These are phyloP conservation scores for Siderastrea siderea DNA, from an alignment of 92 coral and sea anemone genomes.

Conservation along the genomic window DNA sequence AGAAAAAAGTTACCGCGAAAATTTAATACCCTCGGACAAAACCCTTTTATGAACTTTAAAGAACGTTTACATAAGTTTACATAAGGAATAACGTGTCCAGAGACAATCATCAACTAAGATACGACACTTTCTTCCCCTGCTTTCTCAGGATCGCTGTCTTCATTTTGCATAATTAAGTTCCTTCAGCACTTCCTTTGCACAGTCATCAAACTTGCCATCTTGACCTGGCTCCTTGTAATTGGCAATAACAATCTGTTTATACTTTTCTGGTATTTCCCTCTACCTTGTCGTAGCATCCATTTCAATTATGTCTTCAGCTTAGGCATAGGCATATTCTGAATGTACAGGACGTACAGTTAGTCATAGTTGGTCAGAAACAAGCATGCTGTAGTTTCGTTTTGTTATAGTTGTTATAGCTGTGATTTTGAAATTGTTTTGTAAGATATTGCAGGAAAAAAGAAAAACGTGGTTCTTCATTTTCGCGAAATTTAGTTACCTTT, in stretches of 20 bases:
- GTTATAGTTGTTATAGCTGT: too few species aligned
- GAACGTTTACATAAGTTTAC: background rate
- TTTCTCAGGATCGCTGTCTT: slow-evolving; percentile 8
- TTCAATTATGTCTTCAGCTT: slow-evolving; percentile 11
- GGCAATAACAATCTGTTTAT: slow-evolving; percentile 10
- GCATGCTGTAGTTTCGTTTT: too few species aligned
- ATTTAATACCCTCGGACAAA: too few species aligned
- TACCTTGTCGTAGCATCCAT: slow-evolving; percentile 45
- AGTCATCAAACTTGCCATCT: slow-evolving; percentile 12
- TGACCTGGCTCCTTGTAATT: slow-evolving; percentile 19
- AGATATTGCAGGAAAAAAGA: too few species aligned
- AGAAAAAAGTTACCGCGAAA: too few species aligned
- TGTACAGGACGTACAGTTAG: too few species aligned
- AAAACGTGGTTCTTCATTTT: background rate
- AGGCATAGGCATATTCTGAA: too few species aligned
- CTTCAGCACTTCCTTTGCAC: slow-evolving; percentile 17
- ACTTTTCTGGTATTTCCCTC: slow-evolving; percentile 1
- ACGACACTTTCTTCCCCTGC: background rate
- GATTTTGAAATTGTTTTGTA: too few species aligned
- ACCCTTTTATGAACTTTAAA: background rate
- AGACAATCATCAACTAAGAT: too few species aligned
- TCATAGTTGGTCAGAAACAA: too few species aligned
- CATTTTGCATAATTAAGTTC: slow-evolving; percentile 1
- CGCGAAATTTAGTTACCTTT: too few species aligned
- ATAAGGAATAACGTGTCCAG: background rate